These are phyloP conservation scores for Gryllus longicercus DNA, from an alignment of 2,888 invertebrate species.

Conservation along the genomic window DNA sequence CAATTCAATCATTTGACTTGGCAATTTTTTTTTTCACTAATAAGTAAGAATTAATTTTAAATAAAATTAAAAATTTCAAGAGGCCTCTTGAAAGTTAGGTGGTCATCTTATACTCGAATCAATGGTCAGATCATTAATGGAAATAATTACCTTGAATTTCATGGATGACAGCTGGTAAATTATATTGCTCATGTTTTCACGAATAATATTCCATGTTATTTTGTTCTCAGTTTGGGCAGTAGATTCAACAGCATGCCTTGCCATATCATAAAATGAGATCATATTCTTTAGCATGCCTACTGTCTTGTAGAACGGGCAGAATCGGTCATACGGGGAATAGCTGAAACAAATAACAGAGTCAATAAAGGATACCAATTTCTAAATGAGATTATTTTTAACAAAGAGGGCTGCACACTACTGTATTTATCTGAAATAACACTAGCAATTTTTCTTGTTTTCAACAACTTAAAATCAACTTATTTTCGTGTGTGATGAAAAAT, in stretches of 20 bases:
- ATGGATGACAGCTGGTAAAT: conserved; percentile 96
- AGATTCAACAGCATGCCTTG: conserved; percentile 94
- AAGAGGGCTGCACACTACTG: background rate
- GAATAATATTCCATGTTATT: conserved; percentile 96
- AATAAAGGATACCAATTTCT: background rate
- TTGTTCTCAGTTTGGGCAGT: conserved; percentile 99
- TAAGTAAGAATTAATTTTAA: too few relatives aligned
- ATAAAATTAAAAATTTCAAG: too few relatives aligned
- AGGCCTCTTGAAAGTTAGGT: too few relatives aligned
- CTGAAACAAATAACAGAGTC: conserved; percentile 45
- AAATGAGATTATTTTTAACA: too few relatives aligned
- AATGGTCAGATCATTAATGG: too few relatives aligned
- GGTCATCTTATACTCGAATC: too few relatives aligned
- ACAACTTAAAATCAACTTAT: background rate
- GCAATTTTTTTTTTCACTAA: too few relatives aligned
- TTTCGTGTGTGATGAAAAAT: background rate
- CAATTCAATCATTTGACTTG: too few relatives aligned
- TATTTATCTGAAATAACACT: background rate
- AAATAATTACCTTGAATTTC: conserved; percentile 87
- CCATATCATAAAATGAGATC: conserved; percentile 97
- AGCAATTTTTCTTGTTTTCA: too few relatives aligned
- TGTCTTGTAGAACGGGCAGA: conserved; percentile 99
- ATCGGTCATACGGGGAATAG: conserved; percentile 90
- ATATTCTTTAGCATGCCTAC: conserved; percentile 98
- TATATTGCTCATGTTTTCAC: conserved; percentile 93